These are phyloP conservation scores for Syngnathus acus DNA, from an alignment of 2,797 vertebrate species.

Conservation along the genomic window DNA sequence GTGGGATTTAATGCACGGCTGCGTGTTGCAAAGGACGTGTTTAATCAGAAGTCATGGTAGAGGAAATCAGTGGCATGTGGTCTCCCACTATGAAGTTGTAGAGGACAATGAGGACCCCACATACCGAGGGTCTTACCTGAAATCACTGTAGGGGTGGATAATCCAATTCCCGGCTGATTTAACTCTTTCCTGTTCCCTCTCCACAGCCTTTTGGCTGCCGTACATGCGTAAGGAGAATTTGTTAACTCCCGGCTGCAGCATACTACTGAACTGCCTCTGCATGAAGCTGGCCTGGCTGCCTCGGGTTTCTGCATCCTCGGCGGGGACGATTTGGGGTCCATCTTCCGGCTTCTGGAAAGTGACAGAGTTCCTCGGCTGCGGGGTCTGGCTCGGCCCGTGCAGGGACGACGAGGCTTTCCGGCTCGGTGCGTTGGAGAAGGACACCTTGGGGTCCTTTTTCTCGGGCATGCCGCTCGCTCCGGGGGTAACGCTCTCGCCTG, in stretches of 20 bases:
- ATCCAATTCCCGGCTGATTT: slow-evolving; percentile 98
- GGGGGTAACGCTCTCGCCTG: slow-evolving; percentile 53
- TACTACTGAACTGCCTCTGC: slow-evolving; percentile 91
- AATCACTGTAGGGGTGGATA: slow-evolving; percentile 99
- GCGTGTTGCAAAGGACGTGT: slow-evolving; percentile 8
- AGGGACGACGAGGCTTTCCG: slow-evolving; percentile 74
- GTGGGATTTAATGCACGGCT: slow-evolving; percentile 21
- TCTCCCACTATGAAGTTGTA: slow-evolving; percentile 46
- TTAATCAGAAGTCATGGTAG: slow-evolving; percentile 7
- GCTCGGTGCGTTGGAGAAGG: slow-evolving; percentile 76
- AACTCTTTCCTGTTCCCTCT: slow-evolving; percentile 90
- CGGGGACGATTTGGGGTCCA: slow-evolving; percentile 74
- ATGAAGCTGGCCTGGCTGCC: slow-evolving; percentile 89
- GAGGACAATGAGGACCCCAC: slow-evolving; percentile 31
- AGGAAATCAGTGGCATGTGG: slow-evolving; percentile 15
- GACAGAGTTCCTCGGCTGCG: slow-evolving; percentile 75
- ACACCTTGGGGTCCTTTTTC: slow-evolving; percentile 76
- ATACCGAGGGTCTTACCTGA: slow-evolving; percentile 77
- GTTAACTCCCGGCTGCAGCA: slow-evolving; percentile 97
- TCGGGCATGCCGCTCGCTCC: slow-evolving; percentile 61
- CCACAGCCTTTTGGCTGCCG: slow-evolving; percentile 94
- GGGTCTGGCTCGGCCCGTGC: slow-evolving; percentile 55
- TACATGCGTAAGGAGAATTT: slow-evolving; percentile 99
- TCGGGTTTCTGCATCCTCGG: slow-evolving; percentile 73
- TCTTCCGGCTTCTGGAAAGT: slow-evolving; percentile 77